Evolutionary conservation across 2,888 invertebrate species (phyloP).

Genomic region (Flexamia atlantica): DNA sequence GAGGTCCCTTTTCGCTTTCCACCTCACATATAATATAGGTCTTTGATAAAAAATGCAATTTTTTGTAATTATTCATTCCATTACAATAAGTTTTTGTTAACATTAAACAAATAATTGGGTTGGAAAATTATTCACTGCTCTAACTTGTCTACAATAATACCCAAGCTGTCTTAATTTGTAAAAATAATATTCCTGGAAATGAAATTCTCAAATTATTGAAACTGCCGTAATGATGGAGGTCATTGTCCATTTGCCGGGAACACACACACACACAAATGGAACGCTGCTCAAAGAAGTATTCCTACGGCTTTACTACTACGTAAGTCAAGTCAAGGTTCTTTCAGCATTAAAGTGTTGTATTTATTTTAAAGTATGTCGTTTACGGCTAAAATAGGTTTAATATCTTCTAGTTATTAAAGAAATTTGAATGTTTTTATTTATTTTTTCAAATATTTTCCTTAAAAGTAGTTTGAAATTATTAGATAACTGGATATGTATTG

Average conservation of each 20-base stretch:
- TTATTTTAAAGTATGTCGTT: not conserved
- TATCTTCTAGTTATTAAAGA: not conserved
- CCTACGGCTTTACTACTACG: slow-evolving; percentile 5
- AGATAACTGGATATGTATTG: slow-evolving; percentile 14
- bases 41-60: too few relatives aligned
- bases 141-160: too few relatives aligned
- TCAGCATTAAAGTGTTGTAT: not conserved
- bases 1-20: too few relatives aligned
- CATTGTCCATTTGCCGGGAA: slow-evolving; percentile 37
- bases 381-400: not conserved
- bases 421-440: not conserved
- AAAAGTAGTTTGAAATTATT: not conserved
- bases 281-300: slow-evolving; percentile 22
- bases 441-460: not conserved
- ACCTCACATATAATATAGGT: too few relatives aligned
- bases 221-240: too few relatives aligned
- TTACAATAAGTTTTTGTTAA: too few relatives aligned
- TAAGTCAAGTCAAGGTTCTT: not conserved
- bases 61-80: too few relatives aligned
- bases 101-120: too few relatives aligned
- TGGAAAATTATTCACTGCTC: too few relatives aligned
- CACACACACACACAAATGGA: not conserved
- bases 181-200: too few relatives aligned
- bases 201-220: too few relatives aligned
- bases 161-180: too few relatives aligned